Conservation (phyloP, 2,113 vertebrate species). For the Rhinopomastus cyanomelas region DNA sequence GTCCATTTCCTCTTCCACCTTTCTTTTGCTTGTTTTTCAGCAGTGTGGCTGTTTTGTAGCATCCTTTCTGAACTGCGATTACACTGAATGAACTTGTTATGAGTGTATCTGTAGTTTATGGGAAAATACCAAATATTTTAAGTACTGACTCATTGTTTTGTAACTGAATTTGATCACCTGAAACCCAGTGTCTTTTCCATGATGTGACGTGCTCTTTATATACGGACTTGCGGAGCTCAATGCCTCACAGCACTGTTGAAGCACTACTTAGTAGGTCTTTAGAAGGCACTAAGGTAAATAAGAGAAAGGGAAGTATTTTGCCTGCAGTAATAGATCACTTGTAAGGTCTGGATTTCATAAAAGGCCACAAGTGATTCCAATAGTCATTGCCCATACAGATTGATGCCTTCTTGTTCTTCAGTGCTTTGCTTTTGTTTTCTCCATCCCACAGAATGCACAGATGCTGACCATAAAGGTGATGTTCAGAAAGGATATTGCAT, state of each 20-base stretch:
- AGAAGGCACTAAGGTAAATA: neutral
- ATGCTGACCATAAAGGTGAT: neutral
- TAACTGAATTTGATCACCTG: neutral
- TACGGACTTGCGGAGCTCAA: neutral
- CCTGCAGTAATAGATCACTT: neutral
- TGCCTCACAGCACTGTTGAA: neutral
- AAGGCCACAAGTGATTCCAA: neutral
- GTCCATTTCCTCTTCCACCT: neutral
- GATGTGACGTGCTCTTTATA: neutral
- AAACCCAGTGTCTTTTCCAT: neutral
- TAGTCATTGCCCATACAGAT: neutral
- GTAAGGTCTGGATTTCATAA: neutral
- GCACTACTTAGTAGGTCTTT: neutral
- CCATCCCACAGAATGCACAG: neutral
- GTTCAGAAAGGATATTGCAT: neutral
- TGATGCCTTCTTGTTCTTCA: neutral
- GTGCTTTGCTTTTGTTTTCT: neutral
- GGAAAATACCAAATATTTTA: neutral
- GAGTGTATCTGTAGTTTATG: neutral
- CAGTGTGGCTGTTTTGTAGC: neutral
- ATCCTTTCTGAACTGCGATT: neutral
- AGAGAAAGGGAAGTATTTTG: neutral
- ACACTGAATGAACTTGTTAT: neutral
- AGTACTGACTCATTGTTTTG: neutral
- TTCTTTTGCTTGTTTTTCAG: neutral